phyloP scores from a whole-genome alignment of 2,797 vertebrate species.

The Scolopax bukidnonensis region DNA sequence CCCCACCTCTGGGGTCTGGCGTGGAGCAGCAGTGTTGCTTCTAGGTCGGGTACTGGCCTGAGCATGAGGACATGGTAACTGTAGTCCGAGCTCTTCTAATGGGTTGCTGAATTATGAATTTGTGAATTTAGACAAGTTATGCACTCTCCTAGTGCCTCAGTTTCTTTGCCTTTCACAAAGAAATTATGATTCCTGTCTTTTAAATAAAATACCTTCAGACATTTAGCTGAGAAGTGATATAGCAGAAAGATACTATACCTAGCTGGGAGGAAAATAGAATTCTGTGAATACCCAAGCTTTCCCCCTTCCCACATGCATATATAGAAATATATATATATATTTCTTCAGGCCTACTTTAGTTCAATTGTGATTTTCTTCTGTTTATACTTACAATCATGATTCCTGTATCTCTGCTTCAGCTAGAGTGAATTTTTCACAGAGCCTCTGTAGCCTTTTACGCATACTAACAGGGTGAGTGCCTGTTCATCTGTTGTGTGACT shows the following conservation, averaged over 20 bases:
- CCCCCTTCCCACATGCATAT: not conserved
- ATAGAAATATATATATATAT: no score
- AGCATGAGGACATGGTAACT: not conserved
- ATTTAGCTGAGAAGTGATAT: not conserved
- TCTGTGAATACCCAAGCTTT: not conserved
- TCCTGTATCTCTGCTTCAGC: slow-evolving; percentile 17
- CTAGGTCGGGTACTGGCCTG: not conserved
- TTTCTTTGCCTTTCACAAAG: not conserved
- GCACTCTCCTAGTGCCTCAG: not conserved
- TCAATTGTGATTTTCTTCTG: not conserved
- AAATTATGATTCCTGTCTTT: not conserved
- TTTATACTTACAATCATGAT: not conserved
- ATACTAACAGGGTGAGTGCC: slow-evolving; percentile 18
- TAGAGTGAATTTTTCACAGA: slow-evolving; percentile 5
- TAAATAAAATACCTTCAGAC: not conserved
- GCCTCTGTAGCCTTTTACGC: slow-evolving; percentile 6
- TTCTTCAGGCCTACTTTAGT: not conserved
- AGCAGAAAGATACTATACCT: not conserved
- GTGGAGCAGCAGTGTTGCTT: not conserved
- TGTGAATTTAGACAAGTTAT: not conserved
- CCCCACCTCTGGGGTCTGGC: no score
- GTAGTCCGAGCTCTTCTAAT: not conserved
- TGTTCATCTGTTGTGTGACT: slow-evolving; percentile 7
- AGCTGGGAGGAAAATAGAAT: not conserved
- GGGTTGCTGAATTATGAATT: not conserved